These are phyloP conservation scores for Bombylius discolor DNA, from an alignment of 2,888 invertebrate species.

Conservation along the genomic window DNA sequence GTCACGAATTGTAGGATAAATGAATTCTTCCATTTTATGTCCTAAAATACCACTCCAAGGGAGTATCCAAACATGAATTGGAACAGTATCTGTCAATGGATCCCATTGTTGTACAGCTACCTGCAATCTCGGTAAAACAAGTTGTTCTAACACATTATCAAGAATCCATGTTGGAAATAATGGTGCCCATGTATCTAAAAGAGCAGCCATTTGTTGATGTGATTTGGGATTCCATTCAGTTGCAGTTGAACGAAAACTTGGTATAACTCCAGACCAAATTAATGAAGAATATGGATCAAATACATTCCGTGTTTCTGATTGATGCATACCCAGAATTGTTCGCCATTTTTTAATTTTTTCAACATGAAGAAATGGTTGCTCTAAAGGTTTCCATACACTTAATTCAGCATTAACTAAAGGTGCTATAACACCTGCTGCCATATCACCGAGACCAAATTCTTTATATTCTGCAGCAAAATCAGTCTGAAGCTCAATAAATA, in stretches of 20 bases:
- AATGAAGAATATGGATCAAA: slow-evolving; percentile 64
- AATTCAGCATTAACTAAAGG: slow-evolving; percentile 68
- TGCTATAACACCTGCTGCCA: slow-evolving; percentile 73
- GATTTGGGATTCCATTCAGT: slow-evolving; percentile 69
- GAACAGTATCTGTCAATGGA: slow-evolving; percentile 86
- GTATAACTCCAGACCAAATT: slow-evolving; percentile 82
- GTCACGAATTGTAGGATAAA: slow-evolving; percentile 83
- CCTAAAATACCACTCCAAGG: slow-evolving; percentile 88
- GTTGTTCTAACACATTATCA: slow-evolving; percentile 67
- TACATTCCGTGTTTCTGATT: slow-evolving; percentile 28
- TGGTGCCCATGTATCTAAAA: slow-evolving; percentile 70
- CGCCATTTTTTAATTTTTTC: slow-evolving; percentile 59
- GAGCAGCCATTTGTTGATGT: slow-evolving; percentile 61
- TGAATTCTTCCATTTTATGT: slow-evolving; percentile 36
- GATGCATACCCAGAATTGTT: slow-evolving; percentile 39
- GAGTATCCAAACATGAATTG: slow-evolving; percentile 93
- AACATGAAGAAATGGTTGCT: slow-evolving; percentile 49
- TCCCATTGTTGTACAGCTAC: slow-evolving; percentile 83
- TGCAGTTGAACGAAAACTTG: slow-evolving; percentile 53
- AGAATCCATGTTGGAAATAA: slow-evolving; percentile 73
- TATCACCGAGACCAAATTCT: slow-evolving; percentile 66
- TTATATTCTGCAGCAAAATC: slow-evolving; percentile 65
- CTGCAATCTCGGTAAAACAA: slow-evolving; percentile 61
- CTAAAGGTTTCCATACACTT: slow-evolving; percentile 66
- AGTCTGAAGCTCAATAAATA: slow-evolving; percentile 38